A percentile compares a stretch with the other conserved stretches of the same genome.
Evolutionary conservation across 64 coral and sea anemone species (phyloP).

Genomic region (Stylophora pistillata): DNA sequence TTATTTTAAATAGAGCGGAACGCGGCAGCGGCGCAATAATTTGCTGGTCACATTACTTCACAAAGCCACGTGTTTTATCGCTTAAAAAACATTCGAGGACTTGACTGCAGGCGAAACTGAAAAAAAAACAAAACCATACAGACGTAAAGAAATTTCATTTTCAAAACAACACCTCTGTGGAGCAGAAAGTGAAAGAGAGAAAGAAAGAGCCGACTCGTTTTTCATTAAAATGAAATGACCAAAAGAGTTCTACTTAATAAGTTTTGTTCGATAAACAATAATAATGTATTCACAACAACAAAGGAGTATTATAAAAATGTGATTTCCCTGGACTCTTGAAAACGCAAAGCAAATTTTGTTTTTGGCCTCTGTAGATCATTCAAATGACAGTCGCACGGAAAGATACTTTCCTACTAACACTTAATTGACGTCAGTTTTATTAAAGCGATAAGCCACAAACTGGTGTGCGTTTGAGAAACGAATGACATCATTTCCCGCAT

Average conservation of each 20-base stretch:
- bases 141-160: neutral
- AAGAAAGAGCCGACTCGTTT: neutral
- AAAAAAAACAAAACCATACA: neutral
- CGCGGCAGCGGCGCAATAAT: neutral
- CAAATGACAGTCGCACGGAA: neutral
- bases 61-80: slow-evolving; percentile 22
- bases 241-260: neutral
- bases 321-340: neutral
- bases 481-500: neutral
- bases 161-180: no score
- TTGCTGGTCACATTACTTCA: slow-evolving; percentile 4
- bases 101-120: slow-evolving; percentile 1
- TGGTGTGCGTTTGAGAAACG: neutral
- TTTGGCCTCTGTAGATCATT: neutral
- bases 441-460: slow-evolving; percentile 10
- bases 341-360: neutral
- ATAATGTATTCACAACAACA: neutral
- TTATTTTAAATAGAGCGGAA: neutral
- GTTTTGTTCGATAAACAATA: neutral
- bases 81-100: neutral
- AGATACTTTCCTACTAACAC: neutral
- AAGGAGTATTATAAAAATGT: neutral
- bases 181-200: neutral
- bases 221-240: neutral
- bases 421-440: slow-evolving; percentile 15